Evolutionary conservation across 2,113 vertebrate genomes (phyloP).

Genomic region (Hyperopisus bebe): DNA sequence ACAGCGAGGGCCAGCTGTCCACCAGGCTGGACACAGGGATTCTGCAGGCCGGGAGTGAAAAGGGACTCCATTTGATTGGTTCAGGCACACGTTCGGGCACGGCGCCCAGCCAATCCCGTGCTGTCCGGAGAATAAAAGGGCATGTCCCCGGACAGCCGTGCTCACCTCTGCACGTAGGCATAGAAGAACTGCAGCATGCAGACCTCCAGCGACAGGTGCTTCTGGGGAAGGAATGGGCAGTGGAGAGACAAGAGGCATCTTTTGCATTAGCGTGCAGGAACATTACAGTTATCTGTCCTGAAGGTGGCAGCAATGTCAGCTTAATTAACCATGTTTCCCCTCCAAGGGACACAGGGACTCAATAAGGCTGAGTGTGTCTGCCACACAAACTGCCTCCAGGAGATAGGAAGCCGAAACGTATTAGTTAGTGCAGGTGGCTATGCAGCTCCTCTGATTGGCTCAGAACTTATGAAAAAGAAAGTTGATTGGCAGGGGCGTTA

Average conservation of each 20-base stretch:
- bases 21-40: conserved; percentile 90
- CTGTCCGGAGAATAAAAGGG: not conserved
- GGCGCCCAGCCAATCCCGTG: not conserved
- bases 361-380: not conserved
- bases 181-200: conserved; percentile 99
- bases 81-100: not conserved
- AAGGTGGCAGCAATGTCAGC: not conserved
- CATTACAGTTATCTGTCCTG: not conserved
- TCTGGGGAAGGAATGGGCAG: conserved; percentile 56
- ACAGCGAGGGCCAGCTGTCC: conserved; percentile 89
- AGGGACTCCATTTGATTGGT: not conserved
- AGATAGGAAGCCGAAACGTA: not conserved
- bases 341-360: not conserved
- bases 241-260: not conserved
- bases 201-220: conserved; percentile 94
- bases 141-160: not conserved
- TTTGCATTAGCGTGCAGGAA: not conserved
- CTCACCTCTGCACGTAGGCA: conserved; percentile 95
- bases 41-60: conserved; percentile 49
- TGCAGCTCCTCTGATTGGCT: not conserved
- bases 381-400: not conserved
- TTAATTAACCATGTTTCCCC: not conserved
- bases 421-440: not conserved
- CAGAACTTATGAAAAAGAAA: not conserved
- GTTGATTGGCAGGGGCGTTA: not conserved